Base-by-base conservation (phyloP, 1,140 invertebrate species). In the Apocrypta bakeri region DNA sequence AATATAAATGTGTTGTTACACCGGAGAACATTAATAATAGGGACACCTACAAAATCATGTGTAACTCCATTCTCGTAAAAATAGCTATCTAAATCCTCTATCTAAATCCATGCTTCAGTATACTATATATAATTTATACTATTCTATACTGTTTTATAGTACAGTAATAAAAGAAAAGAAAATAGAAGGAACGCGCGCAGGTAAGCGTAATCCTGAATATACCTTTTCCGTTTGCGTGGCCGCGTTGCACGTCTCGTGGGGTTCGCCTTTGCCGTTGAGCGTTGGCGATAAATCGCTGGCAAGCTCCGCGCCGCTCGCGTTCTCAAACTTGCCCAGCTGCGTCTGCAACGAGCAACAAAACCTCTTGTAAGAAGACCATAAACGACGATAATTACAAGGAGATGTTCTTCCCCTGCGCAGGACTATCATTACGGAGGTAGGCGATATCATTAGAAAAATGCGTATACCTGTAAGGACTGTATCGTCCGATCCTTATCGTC, bases 141-240 rank as follows among this genome's bases (percentile, higher is more conserved):
- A n/a, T n/a, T n/a, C n/a, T n/a, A n/a, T n/a, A n/a, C n/a, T n/a
- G n/a, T n/a, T n/a, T n/a, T n/a, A n/a, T n/a, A n/a, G n/a, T n/a
- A n/a, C n/a, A n/a, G n/a, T n/a, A n/a, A 56, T 21, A 48, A 48
- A 42, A 42, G 7, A 42, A 7, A 1, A 42, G n/a, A 56, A 56
- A 37, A 37, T 37, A n/a, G n/a, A n/a, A n/a, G n/a, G n/a, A n/a
- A n/a, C n/a, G n/a, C n/a, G n/a, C n/a, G n/a, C n/a, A n/a, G n/a
- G n/a, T n/a, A n/a, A n/a, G n/a, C n/a, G 33, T 37, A 9, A 66
- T 66, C 3, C 24, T 8, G 12, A 29, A 27, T 9, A 9, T 92
- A 95, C 95, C 92, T 94, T 94, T 88, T 96, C 95, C 24, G 95
- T 96, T 90, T 96, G 95, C 64, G 95, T 96, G 76, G 95, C 94